phyloP scores from a whole-genome alignment of 2,888 invertebrate species.

The Micoletzkya japonica region DNA sequence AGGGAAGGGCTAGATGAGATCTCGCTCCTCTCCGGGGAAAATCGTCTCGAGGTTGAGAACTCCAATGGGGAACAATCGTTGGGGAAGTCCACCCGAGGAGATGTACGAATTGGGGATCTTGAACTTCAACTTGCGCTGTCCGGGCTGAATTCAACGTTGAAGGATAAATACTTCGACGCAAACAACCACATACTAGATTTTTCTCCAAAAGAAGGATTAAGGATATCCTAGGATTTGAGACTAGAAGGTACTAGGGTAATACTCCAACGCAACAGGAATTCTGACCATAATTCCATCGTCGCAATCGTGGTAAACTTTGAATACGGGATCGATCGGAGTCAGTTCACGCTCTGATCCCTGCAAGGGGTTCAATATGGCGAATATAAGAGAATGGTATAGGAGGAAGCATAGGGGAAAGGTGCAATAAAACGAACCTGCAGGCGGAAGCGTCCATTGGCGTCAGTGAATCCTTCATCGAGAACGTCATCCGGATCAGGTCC shows the following conservation, averaged over 20 bases:
- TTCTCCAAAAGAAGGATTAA: too few relatives aligned
- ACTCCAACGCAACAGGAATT: too few relatives aligned
- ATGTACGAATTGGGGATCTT: conserved; percentile 48
- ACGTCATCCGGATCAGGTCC: conserved; percentile 39
- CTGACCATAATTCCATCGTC: conserved; percentile 49
- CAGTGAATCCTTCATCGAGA: conserved; percentile 35
- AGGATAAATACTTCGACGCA: too few relatives aligned
- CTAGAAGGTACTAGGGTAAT: too few relatives aligned
- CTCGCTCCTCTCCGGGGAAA: conserved; percentile 58
- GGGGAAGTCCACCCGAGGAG: conserved; percentile 43
- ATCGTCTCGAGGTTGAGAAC: conserved; percentile 58
- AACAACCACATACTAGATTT: too few relatives aligned
- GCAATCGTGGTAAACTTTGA: conserved; percentile 54
- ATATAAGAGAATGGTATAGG: background rate
- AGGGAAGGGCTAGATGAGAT: conserved; percentile 43
- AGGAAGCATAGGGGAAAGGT: background rate
- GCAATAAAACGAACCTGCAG: conserved; percentile 30
- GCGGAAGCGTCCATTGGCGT: conserved; percentile 28
- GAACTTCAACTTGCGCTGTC: conserved; percentile 53
- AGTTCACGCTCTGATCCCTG: conserved; percentile 47
- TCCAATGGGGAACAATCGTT: conserved; percentile 48
- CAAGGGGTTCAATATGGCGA: background rate
- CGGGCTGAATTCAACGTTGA: too few relatives aligned
- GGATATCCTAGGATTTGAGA: too few relatives aligned
- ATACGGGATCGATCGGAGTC: conserved; percentile 54